A percentile compares a stretch with the other conserved stretches of the same genome.
Conservation (phyloP, 2,113 vertebrate genomes). For the Osmerus eperlanus region DNA sequence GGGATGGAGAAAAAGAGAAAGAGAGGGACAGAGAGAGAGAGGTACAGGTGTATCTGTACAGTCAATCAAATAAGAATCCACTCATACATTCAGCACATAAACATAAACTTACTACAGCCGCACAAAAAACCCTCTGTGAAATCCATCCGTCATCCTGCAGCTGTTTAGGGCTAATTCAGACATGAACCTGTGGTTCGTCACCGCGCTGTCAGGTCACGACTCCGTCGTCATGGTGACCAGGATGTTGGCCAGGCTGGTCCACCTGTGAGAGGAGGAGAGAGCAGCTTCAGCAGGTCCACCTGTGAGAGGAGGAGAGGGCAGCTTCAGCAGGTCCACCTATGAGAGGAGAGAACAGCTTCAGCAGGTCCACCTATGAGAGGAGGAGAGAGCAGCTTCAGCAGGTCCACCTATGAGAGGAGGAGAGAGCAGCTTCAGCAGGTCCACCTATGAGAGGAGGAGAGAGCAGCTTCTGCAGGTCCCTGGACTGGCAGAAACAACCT, state of each 20-base stretch:
- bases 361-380: not conserved
- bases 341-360: not conserved
- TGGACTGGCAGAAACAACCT: too few species aligned
- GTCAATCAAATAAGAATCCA: too few species aligned
- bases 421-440: not conserved
- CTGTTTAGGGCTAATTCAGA: too few species aligned
- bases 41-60: too few species aligned
- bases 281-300: not conserved
- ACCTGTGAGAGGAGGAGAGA: not conserved
- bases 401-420: not conserved
- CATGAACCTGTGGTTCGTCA: slow-evolving; percentile 14
- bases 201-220: slow-evolving; percentile 18
- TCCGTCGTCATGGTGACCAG: slow-evolving; percentile 35
- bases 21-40: not conserved
- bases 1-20: too few species aligned
- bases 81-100: too few species aligned
- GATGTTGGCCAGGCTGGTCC: not conserved
- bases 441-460: not conserved
- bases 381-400: not conserved
- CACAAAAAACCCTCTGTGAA: too few species aligned
- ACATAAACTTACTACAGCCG: too few species aligned
- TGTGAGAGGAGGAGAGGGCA: not conserved
- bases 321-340: not conserved
- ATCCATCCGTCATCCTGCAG: too few species aligned
- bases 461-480: not conserved